These are phyloP conservation scores for Horisme vitalbata DNA, from an alignment of 2,888 invertebrate genomes.

Conservation along the genomic window DNA sequence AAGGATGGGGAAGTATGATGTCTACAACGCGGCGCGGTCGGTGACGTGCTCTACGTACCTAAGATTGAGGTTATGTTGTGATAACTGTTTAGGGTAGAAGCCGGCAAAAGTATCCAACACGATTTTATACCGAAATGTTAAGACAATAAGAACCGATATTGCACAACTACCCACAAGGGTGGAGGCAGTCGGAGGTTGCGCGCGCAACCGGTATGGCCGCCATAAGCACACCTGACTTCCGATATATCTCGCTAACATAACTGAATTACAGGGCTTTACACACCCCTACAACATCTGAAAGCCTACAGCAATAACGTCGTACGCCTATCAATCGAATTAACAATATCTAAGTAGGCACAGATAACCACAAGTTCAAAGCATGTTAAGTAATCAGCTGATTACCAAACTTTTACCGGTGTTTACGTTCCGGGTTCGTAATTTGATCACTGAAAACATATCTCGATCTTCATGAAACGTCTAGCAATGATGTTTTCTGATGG, in stretches of 20 bases:
- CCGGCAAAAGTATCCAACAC: slow-evolving; percentile 53
- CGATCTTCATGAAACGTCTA: slow-evolving; percentile 47
- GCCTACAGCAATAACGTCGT: slow-evolving; percentile 44
- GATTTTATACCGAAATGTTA: slow-evolving; percentile 57
- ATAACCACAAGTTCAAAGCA: slow-evolving; percentile 54
- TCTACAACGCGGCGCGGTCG: slow-evolving; percentile 59
- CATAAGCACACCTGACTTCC: slow-evolving; percentile 75
- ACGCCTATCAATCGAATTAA: slow-evolving; percentile 45
- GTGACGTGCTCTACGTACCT: slow-evolving; percentile 66
- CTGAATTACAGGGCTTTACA: slow-evolving; percentile 63
- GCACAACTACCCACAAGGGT: slow-evolving; percentile 56
- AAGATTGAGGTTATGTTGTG: slow-evolving; percentile 81
- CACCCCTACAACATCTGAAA: slow-evolving; percentile 44
- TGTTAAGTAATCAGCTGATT: slow-evolving; percentile 76
- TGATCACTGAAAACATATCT: slow-evolving; percentile 61
- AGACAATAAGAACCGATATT: slow-evolving; percentile 64
- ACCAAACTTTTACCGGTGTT: slow-evolving; percentile 77
- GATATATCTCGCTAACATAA: slow-evolving; percentile 66
- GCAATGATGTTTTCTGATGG: slow-evolving; percentile 46
- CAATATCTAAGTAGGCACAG: slow-evolving; percentile 46
- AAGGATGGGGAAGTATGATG: slow-evolving; percentile 38
- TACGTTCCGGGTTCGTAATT: slow-evolving; percentile 56
- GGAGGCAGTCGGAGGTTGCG: slow-evolving; percentile 66
- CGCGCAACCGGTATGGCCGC: slow-evolving; percentile 81
- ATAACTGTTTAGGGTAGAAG: slow-evolving; percentile 72